Conservation (phyloP, 2,888 invertebrate genomes). For the Tuberolachnus salignus region DNA sequence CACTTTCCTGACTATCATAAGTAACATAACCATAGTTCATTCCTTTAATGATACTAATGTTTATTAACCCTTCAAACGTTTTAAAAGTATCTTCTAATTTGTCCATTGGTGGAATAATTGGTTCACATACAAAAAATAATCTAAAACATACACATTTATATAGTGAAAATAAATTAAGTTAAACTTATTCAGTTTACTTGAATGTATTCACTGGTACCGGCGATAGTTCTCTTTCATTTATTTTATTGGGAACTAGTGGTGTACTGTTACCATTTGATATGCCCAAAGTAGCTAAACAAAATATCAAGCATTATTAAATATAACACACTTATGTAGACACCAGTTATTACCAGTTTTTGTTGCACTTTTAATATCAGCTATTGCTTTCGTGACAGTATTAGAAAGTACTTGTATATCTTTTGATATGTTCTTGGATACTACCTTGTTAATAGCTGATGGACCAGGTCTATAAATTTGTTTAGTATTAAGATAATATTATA, state of each 20-base stretch:
- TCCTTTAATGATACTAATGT: constrained; percentile 85
- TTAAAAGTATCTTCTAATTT: constrained; percentile 87
- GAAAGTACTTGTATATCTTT: constrained; percentile 49
- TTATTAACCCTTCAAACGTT: constrained; percentile 87
- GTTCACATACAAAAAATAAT: constrained; percentile 67
- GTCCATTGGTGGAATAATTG: constrained; percentile 75
- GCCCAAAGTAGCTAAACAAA: constrained; percentile 30
- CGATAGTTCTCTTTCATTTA: constrained; percentile 43
- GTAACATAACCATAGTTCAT: constrained; percentile 93
- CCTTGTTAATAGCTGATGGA: constrained; percentile 24
- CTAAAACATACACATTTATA: constrained; percentile 58
- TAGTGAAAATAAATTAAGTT: constrained; percentile 51
- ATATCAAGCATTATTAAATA: background rate
- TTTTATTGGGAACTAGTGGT: constrained; percentile 35
- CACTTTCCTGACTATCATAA: constrained; percentile 77
- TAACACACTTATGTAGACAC: background rate
- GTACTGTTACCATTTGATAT: constrained; percentile 27
- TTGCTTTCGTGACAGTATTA: constrained; percentile 71
- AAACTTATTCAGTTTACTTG: constrained; percentile 20
- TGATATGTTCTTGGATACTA: constrained; percentile 42
- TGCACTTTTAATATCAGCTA: constrained; percentile 74
- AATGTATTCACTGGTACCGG: constrained; percentile 33
- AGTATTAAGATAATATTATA: too few species aligned
- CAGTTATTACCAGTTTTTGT: constrained; percentile 52
- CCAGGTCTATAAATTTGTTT: constrained; percentile 34